Evolutionary conservation across 2,888 invertebrate species (phyloP).

Genomic region (Thereva unica): DNA sequence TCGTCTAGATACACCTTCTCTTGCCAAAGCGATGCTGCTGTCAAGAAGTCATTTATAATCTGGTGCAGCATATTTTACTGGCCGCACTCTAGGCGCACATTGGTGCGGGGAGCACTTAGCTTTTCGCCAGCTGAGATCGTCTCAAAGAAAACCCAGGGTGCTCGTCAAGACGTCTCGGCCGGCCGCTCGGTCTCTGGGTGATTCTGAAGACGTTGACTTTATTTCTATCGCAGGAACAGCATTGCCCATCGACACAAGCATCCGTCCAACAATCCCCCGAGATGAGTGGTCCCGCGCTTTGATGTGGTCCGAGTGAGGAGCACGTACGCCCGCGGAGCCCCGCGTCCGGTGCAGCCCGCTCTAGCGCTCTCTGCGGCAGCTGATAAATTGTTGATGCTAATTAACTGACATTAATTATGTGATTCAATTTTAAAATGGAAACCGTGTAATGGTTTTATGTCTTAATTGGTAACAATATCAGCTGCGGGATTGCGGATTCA

Average conservation of each 20-base stretch:
- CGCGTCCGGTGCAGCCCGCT: neutral
- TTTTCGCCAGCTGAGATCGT: neutral
- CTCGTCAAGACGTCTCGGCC: constrained; percentile 32
- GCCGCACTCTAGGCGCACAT: constrained; percentile 19
- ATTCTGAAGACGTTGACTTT: constrained; percentile 17
- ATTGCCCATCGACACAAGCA: constrained; percentile 3
- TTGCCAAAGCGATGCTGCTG: constrained; percentile 28
- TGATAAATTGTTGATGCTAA: constrained; percentile 39
- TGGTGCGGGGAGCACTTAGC: constrained; percentile 7
- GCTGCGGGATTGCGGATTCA: neutral
- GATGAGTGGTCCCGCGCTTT: neutral
- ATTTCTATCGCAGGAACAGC: constrained; percentile 15
- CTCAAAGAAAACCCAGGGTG: neutral
- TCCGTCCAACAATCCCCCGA: neutral
- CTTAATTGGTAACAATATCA: constrained; percentile 39
- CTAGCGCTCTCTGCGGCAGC: neutral
- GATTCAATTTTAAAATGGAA: constrained; percentile 38
- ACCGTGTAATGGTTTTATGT: constrained; percentile 37
- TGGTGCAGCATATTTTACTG: constrained; percentile 24
- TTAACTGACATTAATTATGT: constrained; percentile 38
- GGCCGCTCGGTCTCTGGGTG: neutral
- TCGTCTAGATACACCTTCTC: neutral
- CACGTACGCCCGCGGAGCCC: constrained; percentile 13
- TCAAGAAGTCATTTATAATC: constrained; percentile 33
- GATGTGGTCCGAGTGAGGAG: neutral